Conservation (phyloP, 92 coral and sea anemone species). For the Palythoa heliodiscus region DNA sequence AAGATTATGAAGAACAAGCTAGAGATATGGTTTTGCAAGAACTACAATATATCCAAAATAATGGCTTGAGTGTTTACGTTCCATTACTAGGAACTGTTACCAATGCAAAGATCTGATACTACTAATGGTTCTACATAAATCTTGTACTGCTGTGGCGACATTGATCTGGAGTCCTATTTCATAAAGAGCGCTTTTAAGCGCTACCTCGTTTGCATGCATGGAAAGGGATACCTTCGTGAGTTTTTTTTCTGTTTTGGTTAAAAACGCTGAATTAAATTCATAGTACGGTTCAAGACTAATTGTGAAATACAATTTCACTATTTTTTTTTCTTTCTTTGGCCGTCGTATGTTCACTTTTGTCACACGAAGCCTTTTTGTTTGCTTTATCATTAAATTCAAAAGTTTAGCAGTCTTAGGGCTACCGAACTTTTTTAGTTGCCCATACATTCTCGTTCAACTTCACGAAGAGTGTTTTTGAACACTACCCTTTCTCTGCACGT, state of each 20-base stretch:
- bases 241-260: not conserved
- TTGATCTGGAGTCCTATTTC: constrained; percentile 7
- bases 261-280: not conserved
- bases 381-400: not conserved
- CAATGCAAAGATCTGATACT: not conserved
- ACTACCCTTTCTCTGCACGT: constrained; percentile 51
- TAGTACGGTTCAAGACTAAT: not conserved
- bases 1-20: too few species aligned
- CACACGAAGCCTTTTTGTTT: not conserved
- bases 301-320: not conserved
- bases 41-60: too few species aligned
- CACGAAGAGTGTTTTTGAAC: constrained; percentile 79
- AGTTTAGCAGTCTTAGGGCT: not conserved
- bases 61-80: too few species aligned
- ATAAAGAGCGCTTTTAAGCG: constrained; percentile 69
- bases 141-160: not conserved
- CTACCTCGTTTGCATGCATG: constrained; percentile 49
- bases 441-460: constrained; percentile 26
- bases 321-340: not conserved
- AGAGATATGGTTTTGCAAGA: too few species aligned
- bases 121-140: not conserved
- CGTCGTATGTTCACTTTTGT: not conserved
- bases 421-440: not conserved
- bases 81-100: too few species aligned
- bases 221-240: constrained; percentile 38